phyloP scores from a whole-genome alignment of 2,888 invertebrate genomes.

The Scrobipalpa costella region DNA sequence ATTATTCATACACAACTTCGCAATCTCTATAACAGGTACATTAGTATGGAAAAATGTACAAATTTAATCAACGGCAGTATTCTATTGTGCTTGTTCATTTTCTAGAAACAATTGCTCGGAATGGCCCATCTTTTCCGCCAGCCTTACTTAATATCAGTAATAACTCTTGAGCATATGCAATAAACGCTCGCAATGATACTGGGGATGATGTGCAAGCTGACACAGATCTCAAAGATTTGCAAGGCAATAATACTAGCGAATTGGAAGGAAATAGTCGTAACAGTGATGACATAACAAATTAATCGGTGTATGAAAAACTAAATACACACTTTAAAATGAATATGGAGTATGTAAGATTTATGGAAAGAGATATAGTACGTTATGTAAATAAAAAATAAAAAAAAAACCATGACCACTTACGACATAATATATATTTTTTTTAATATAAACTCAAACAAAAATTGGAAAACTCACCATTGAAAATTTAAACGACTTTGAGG shows the following conservation, averaged over 20 bases:
- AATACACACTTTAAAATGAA: too few species aligned
- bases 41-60: constrained; percentile 27
- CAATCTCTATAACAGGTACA: constrained; percentile 26
- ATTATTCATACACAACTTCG: constrained; percentile 25
- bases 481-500: neutral
- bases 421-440: too few species aligned
- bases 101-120: constrained; percentile 22
- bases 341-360: too few species aligned
- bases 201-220: constrained; percentile 7
- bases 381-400: too few species aligned
- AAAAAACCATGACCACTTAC: too few species aligned
- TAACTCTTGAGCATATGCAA: constrained; percentile 16
- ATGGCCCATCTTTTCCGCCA: constrained; percentile 23
- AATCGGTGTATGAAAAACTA: too few species aligned
- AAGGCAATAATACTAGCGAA: constrained; percentile 5
- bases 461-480: neutral
- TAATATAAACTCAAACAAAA: too few species aligned
- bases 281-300: neutral
- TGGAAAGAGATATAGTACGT: too few species aligned
- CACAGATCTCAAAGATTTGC: constrained; percentile 19
- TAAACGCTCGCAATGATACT: constrained; percentile 7
- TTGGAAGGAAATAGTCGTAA: neutral
- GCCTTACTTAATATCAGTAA: constrained; percentile 23
- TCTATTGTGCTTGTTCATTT: constrained; percentile 22
- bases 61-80: constrained; percentile 23